A percentile compares a stretch with the other conserved stretches of the same genome.
These are phyloP conservation scores for Latrodectus elegans DNA, from an alignment of 2,888 invertebrate species.

Conservation along the genomic window DNA sequence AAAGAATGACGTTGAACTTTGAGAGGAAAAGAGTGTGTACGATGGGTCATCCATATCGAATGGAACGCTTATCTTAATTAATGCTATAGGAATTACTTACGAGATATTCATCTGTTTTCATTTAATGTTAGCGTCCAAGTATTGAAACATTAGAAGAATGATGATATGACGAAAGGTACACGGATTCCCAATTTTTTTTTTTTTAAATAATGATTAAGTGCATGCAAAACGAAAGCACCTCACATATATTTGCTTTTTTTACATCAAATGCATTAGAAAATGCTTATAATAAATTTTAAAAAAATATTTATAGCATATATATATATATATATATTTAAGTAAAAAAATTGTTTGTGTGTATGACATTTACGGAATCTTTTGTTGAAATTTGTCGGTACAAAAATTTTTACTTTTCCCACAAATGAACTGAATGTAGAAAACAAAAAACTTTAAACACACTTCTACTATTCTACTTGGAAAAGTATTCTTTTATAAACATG, in stretches of 20 bases:
- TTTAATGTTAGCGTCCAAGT: neutral
- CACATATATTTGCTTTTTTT: too few species aligned
- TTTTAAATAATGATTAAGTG: too few species aligned
- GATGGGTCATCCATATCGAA: too few species aligned
- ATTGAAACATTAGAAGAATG: neutral
- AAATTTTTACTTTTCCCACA: neutral
- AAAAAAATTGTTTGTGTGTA: too few species aligned
- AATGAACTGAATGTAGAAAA: neutral
- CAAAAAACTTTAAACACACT: neutral
- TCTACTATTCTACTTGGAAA: neutral
- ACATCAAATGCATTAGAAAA: too few species aligned
- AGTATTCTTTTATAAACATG: neutral
- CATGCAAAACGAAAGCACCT: too few species aligned
- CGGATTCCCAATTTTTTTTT: neutral
- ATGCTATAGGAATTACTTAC: neutral
- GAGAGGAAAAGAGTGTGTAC: slow-evolving; percentile 4
- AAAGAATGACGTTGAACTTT: slow-evolving; percentile 32
- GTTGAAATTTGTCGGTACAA: neutral
- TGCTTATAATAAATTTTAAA: too few species aligned
- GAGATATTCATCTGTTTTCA: neutral
- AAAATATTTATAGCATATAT: too few species aligned
- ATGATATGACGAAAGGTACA: neutral
- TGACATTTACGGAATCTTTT: neutral
- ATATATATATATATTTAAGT: too few species aligned
- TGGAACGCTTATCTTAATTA: too few species aligned